Conservation (phyloP, 2,888 invertebrate genomes). For the Allolobophora icterica region DNA sequence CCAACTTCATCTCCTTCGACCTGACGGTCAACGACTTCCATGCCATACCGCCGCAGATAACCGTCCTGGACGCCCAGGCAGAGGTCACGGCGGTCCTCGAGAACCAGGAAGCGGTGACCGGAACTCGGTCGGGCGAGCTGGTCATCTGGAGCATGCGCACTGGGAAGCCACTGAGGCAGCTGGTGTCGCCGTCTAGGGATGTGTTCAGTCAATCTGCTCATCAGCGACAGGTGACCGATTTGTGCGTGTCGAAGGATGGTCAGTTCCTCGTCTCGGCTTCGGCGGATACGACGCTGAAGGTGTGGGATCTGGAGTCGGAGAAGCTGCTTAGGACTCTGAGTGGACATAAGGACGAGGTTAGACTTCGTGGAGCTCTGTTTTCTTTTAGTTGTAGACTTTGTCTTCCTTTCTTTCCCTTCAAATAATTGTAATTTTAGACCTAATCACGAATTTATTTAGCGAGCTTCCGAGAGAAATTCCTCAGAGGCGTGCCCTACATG, state of each 20-base stretch:
- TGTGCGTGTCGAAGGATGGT: conserved; percentile 60
- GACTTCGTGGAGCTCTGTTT: background rate
- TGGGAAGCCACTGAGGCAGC: conserved; percentile 59
- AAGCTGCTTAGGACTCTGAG: conserved; percentile 55
- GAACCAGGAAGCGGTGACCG: conserved; percentile 63
- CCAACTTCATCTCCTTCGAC: conserved; percentile 65
- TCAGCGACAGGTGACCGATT: conserved; percentile 60
- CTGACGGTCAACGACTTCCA: conserved; percentile 55
- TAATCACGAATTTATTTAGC: background rate
- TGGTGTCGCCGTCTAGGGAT: conserved; percentile 51
- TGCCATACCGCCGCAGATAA: conserved; percentile 59
- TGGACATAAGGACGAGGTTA: conserved; percentile 64
- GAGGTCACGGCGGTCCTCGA: conserved; percentile 62
- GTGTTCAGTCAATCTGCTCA: conserved; percentile 54
- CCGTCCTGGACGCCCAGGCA: conserved; percentile 62
- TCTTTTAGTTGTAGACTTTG: background rate
- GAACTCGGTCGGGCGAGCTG: conserved; percentile 60
- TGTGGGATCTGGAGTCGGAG: conserved; percentile 63
- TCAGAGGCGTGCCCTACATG: background rate
- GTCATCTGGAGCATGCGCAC: conserved; percentile 64
- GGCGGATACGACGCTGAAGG: conserved; percentile 62
- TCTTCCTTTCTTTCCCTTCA: background rate
- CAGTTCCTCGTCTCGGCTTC: conserved; percentile 62
- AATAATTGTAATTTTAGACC: background rate
- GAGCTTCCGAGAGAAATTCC: background rate